Conservation (phyloP, 2,888 invertebrate species). For the Liopterus haemorrhoidalis region DNA sequence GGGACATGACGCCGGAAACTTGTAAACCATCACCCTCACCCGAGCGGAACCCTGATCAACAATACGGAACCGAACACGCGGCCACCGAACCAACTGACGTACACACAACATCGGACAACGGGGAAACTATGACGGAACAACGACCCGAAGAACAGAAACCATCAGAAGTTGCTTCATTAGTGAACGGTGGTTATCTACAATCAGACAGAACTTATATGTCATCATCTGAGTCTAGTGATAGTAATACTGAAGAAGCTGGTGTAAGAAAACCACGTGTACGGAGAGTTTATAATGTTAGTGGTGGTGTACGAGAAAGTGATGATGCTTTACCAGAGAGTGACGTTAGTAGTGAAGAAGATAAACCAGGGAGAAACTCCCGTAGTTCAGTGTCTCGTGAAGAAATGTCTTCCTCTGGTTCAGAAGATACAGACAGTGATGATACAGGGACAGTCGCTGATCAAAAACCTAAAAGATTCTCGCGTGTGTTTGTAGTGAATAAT, state of each 20-base stretch:
- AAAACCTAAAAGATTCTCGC: slow-evolving; percentile 54
- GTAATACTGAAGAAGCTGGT: slow-evolving; percentile 49
- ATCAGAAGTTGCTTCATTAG: slow-evolving; percentile 15
- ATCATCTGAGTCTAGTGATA: slow-evolving; percentile 40
- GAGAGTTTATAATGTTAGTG: slow-evolving; percentile 41
- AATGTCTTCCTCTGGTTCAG: slow-evolving; percentile 40
- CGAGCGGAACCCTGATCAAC: slow-evolving; percentile 44
- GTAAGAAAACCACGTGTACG: slow-evolving; percentile 36
- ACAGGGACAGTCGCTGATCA: slow-evolving; percentile 53
- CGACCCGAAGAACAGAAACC: too few relatives aligned
- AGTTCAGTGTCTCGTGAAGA: slow-evolving; percentile 47
- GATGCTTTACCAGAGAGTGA: slow-evolving; percentile 42
- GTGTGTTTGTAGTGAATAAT: slow-evolving; percentile 64
- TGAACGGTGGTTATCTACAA: slow-evolving; percentile 43
- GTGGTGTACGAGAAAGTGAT: slow-evolving; percentile 38
- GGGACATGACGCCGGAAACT: slow-evolving; percentile 19
- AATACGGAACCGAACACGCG: slow-evolving; percentile 43
- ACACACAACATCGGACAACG: slow-evolving; percentile 9
- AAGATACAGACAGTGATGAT: slow-evolving; percentile 48
- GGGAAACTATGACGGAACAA: slow-evolving; percentile 5
- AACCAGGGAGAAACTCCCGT: slow-evolving; percentile 37
- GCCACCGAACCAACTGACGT: slow-evolving; percentile 45
- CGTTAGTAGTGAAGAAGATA: slow-evolving; percentile 38
- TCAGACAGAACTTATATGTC: slow-evolving; percentile 49
- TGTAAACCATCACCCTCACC: slow-evolving; percentile 41